phyloP scores from a whole-genome alignment of 92 coral and sea anemone genomes.

The Meandrina meandrites region DNA sequence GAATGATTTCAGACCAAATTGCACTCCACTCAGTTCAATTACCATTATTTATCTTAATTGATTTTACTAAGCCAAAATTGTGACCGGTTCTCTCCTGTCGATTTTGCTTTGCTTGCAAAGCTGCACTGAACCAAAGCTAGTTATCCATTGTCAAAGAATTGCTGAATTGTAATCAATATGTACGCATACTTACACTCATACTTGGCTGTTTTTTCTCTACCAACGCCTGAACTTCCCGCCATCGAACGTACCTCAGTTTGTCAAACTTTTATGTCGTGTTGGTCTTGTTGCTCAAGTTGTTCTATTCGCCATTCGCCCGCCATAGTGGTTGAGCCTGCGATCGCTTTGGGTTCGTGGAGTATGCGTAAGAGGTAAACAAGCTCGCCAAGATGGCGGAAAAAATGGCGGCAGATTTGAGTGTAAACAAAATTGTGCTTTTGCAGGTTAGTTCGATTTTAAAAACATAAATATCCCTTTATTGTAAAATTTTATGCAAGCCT shows the following conservation, averaged over 20 bases:
- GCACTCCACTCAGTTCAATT: too few species aligned
- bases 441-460: conserved; percentile 25
- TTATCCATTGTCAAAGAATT: too few species aligned
- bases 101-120: too few species aligned
- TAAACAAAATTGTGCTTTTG: conserved; percentile 11
- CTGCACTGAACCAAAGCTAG: too few species aligned
- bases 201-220: conserved; percentile 45
- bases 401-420: conserved; percentile 79
- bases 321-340: conserved; percentile 18
- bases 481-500: background rate
- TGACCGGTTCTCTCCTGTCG: too few species aligned
- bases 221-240: too few species aligned
- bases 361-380: conserved; percentile 25
- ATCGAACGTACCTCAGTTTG: conserved; percentile 30
- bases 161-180: too few species aligned
- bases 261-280: background rate
- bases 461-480: background rate
- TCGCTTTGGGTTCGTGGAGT: background rate
- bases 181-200: conserved; percentile 81
- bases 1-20: too few species aligned
- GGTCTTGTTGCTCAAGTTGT: too few species aligned
- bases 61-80: too few species aligned
- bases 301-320: background rate
- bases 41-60: too few species aligned
- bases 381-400: conserved; percentile 14